Percentiles rank a stretch among this genome's conserved stretches.
Evolutionary conservation across 1,140 invertebrate species (phyloP).

Genomic region (Anoplophora glabripennis): DNA sequence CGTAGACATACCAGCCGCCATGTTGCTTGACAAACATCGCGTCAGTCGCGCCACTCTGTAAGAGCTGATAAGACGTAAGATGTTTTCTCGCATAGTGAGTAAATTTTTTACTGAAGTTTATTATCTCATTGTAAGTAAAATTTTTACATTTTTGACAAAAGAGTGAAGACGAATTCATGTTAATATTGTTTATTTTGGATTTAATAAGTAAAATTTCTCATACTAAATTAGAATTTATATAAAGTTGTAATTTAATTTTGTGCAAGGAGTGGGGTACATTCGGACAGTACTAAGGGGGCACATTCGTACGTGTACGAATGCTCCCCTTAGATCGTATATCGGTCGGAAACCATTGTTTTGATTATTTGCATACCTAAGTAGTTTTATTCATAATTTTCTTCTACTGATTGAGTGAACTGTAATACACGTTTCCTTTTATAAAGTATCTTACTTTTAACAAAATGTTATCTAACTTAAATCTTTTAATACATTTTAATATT

Average conservation of each 20-base stretch:
- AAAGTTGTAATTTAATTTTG: too few species aligned
- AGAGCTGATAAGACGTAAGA: not conserved
- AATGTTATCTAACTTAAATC: not conserved
- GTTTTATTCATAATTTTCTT: too few species aligned
- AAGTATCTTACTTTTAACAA: not conserved
- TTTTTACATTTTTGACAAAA: constrained; percentile 6
- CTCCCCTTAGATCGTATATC: not conserved
- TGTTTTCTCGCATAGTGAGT: not conserved
- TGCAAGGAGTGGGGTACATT: too few species aligned
- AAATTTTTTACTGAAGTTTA: constrained; percentile 7
- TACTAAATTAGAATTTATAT: not conserved
- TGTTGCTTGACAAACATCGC: not conserved
- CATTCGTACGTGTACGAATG: constrained; percentile 9
- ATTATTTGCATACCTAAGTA: too few species aligned
- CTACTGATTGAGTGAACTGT: constrained; percentile 3
- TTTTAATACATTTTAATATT: constrained; percentile 5
- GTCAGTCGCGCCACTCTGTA: not conserved
- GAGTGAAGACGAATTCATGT: not conserved
- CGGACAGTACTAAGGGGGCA: constrained; percentile 4
- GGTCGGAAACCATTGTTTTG: too few species aligned
- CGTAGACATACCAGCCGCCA: constrained; percentile 1
- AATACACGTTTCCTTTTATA: not conserved
- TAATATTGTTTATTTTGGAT: not conserved
- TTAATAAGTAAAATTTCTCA: constrained; percentile 5
- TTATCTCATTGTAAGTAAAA: not conserved